Conservation (phyloP, 2,888 invertebrate species). For the Pheosia tremula region DNA sequence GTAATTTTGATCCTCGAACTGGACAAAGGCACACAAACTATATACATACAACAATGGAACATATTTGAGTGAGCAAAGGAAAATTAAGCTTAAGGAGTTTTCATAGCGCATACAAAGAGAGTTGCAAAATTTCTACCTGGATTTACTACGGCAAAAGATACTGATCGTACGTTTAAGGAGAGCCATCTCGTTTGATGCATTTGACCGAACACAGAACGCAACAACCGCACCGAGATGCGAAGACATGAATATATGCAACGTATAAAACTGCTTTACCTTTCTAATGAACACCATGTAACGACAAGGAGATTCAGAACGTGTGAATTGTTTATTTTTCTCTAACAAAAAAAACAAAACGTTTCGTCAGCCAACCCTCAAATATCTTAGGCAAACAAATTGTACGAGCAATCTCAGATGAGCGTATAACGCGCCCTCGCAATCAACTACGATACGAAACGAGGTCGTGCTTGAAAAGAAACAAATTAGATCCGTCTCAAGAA, state of each 20-base stretch:
- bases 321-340: conserved; percentile 24
- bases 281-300: conserved; percentile 51
- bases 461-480: conserved; percentile 77
- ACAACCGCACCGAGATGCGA: background rate
- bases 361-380: conserved; percentile 46
- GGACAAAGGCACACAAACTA: too few species aligned
- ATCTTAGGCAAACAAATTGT: conserved; percentile 64
- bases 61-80: too few species aligned
- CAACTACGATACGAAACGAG: conserved; percentile 61
- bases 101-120: conserved; percentile 37
- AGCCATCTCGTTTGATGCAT: conserved; percentile 50
- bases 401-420: conserved; percentile 59
- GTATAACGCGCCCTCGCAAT: conserved; percentile 65
- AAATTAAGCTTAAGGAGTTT: conserved; percentile 14
- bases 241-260: conserved; percentile 37
- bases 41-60: too few species aligned
- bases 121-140: conserved; percentile 36
- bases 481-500: conserved; percentile 80
- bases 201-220: conserved; percentile 47
- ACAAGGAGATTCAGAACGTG: conserved; percentile 45
- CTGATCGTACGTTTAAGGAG: conserved; percentile 36
- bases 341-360: conserved; percentile 24
- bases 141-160: conserved; percentile 43
- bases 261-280: conserved; percentile 48
- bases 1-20: too few species aligned